Conservation (phyloP, 2,797 vertebrate species). For the Rhinogobio ventralis region DNA sequence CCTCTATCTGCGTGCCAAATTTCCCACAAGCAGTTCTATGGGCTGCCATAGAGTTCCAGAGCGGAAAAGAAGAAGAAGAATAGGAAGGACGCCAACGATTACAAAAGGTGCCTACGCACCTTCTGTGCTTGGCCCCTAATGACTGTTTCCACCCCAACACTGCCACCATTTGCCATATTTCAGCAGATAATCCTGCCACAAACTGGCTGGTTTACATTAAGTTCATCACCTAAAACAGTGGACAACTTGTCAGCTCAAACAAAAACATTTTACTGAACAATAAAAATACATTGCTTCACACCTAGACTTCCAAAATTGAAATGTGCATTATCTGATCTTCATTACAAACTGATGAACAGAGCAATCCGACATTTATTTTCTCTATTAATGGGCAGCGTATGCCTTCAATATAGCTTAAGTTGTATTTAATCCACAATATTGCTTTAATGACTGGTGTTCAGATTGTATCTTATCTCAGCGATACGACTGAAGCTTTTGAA, state of each 20-base stretch:
- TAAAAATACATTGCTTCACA: not conserved
- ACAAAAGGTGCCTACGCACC: too few species aligned
- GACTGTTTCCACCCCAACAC: not conserved
- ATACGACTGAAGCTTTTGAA: not conserved
- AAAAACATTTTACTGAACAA: not conserved
- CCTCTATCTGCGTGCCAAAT: too few species aligned
- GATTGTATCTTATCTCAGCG: not conserved
- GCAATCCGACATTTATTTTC: not conserved
- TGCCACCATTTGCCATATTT: not conserved
- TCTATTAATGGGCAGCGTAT: not conserved
- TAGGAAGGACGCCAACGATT: too few species aligned
- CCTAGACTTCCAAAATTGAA: not conserved
- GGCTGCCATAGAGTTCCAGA: too few species aligned
- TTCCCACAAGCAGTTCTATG: too few species aligned
- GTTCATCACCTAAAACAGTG: not conserved
- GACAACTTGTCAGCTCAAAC: not conserved
- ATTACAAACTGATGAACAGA: not conserved
- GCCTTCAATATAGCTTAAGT: not conserved
- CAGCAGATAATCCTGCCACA: not conserved
- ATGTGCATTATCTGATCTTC: not conserved
- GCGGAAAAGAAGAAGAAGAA: too few species aligned
- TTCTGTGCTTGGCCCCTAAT: not conserved
- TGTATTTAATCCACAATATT: slow-evolving; percentile 13
- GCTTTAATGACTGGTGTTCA: not conserved
- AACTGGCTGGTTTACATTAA: too few species aligned